Evolutionary conservation across 2,113 vertebrate genomes (phyloP), one percentile per base, ranked within the genome.

Genomic region (Penelope pileata): DNA sequence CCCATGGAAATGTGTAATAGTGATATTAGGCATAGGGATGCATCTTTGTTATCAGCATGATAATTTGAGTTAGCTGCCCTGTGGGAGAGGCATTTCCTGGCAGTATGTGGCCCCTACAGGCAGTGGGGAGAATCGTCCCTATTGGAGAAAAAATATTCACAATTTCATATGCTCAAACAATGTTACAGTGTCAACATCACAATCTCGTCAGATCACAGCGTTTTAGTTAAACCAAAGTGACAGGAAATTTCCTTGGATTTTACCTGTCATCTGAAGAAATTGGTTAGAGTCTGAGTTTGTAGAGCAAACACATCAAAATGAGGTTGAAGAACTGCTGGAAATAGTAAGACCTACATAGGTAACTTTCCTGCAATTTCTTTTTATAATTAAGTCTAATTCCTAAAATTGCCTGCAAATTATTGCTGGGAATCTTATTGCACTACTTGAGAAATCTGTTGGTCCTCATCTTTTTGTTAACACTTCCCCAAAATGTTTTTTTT

Each of bases 211-310:
- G 72, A 86, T 83, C 11, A 0, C 27, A 27, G 47, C 17, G 50
- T 27, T 96, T 88, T 90, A 78, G 68, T 92, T 90, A 88, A 95
- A 92, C 47, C 42, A 74, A 59, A 89, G 48, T 62, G 43, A 87
- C 68, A 85, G 42, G 73, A 94, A 72, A 83, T 87, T 89, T 90
- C 80, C 66, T 82, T 82, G 50, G 76, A 48, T 69, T 90, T 80
- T 78, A 68, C 27, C 64, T 43, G 5, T 54, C 60, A 24, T 8
- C 53, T 63, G 80, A 67, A 88, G 68, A 86, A 94, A 91, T 26
- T 79, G 79, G 48, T 58, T 91, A 29, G 51, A 66, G 36, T 45
- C 47, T 85, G 83, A 72, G 66, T 83, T 91, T 95, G 82, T 76
- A 87, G 76, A 88, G 78, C 67, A 96, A 90, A 88, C 74, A 82